Conservation (phyloP, 1,140 invertebrate species). For the Drosophila varians region DNA sequence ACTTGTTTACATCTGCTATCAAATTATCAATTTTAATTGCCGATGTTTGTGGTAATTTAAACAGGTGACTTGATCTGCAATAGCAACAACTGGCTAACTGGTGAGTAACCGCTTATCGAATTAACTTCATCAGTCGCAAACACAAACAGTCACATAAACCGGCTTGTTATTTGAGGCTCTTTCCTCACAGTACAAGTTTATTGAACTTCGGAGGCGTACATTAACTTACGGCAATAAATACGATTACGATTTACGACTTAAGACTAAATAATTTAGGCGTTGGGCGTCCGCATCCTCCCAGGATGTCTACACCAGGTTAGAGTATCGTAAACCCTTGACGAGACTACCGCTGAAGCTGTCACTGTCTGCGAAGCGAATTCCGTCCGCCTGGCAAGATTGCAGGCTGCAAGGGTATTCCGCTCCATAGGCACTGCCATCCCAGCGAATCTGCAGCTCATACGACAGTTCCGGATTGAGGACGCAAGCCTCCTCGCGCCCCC, state of each 20-base stretch:
- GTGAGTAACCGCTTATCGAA: conserved; percentile 10
- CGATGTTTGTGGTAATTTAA: not conserved
- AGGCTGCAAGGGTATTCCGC: conserved; percentile 81
- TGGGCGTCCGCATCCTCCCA: not conserved
- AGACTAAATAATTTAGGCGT: conserved; percentile 12
- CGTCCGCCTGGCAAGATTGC: conserved; percentile 63
- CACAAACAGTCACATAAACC: conserved; percentile 41
- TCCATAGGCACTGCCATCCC: conserved; percentile 63
- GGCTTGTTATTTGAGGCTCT: conserved; percentile 37
- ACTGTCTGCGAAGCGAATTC: conserved; percentile 66
- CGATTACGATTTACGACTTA: conserved; percentile 32
- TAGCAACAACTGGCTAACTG: not conserved
- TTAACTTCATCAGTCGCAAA: conserved; percentile 10
- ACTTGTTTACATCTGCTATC: conserved; percentile 25
- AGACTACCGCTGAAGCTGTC: conserved; percentile 69
- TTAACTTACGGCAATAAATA: conserved; percentile 75
- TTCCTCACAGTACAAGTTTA: conserved; percentile 61
- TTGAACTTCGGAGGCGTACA: conserved; percentile 61
- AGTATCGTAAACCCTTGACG: conserved; percentile 74
- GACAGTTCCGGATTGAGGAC: conserved; percentile 71
- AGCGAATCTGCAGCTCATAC: conserved; percentile 66
- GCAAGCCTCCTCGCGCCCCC: conserved; percentile 57
- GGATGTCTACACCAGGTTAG: conserved; percentile 63
- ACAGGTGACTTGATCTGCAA: conserved; percentile 10
- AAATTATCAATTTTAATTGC: not conserved